These are phyloP conservation scores for Pseudomugil gertrudae DNA, from an alignment of 2,797 vertebrate genomes.

Conservation along the genomic window DNA sequence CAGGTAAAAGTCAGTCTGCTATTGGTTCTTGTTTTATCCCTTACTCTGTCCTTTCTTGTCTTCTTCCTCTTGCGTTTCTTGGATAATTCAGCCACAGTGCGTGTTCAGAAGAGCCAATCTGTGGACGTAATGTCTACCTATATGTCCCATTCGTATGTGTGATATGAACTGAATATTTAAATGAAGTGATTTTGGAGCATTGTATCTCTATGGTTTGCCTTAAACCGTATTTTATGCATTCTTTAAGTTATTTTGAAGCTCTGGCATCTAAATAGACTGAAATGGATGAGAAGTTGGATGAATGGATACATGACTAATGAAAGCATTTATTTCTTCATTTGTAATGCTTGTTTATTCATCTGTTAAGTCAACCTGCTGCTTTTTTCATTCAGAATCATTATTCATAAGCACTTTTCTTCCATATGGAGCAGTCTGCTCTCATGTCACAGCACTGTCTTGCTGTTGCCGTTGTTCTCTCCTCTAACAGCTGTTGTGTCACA, in stretches of 20 bases:
- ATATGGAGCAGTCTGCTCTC: conserved; percentile 64
- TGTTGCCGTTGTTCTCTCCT: conserved; percentile 37
- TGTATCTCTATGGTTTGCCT: conserved; percentile 17
- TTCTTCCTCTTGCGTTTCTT: neutral
- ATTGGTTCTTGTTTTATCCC: neutral
- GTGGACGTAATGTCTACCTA: neutral
- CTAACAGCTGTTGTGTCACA: conserved; percentile 67
- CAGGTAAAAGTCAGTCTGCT: neutral
- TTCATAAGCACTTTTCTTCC: conserved; percentile 58
- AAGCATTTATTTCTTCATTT: conserved; percentile 34
- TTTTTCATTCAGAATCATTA: conserved; percentile 56
- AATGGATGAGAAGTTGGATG: neutral
- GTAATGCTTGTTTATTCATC: conserved; percentile 38
- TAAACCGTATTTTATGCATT: neutral
- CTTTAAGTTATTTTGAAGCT: neutral
- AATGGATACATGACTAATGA: conserved; percentile 35
- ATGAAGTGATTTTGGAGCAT: neutral
- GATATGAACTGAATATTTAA: conserved; percentile 21
- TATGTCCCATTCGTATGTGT: conserved; percentile 10
- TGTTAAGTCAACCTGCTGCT: conserved; percentile 41
- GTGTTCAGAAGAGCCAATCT: neutral
- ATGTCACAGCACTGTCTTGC: conserved; percentile 57
- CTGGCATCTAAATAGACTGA: conserved; percentile 4
- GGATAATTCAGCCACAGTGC: neutral
- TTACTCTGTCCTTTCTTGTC: too few relatives aligned